phyloP scores from a whole-genome alignment of 2,797 vertebrate genomes.

The Aselliscus stoliczkanus region DNA sequence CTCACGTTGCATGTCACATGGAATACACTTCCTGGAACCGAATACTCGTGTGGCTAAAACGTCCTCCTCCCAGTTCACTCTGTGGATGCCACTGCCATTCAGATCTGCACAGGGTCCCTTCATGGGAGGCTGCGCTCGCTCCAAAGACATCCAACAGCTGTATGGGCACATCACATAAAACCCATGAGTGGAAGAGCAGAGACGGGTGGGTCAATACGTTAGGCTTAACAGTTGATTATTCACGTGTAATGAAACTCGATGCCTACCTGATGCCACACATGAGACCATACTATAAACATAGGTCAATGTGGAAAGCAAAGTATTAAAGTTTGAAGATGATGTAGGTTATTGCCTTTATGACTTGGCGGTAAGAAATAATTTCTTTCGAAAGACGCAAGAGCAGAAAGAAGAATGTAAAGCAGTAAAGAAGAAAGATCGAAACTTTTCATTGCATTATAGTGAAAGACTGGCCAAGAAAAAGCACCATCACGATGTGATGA shows the following conservation, averaged over 20 bases:
- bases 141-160: not conserved
- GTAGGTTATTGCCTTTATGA: not conserved
- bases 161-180: no score
- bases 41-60: not conserved
- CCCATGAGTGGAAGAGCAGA: not conserved
- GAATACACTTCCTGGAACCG: not conserved
- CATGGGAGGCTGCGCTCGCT: not conserved
- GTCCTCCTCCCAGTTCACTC: not conserved
- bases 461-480: not conserved
- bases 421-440: not conserved
- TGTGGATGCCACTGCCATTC: not conserved
- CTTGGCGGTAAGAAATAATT: not conserved
- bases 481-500: not conserved
- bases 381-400: not conserved
- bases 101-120: not conserved
- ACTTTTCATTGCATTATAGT: not conserved
- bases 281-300: not conserved
- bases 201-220: not conserved
- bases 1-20: no score
- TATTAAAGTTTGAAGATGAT: not conserved
- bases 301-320: no score
- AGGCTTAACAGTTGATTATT: not conserved
- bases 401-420: not conserved
- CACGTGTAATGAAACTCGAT: fast-evolving
- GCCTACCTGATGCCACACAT: not conserved